phyloP scores from a whole-genome alignment of 2,888 invertebrate genomes.

The Cheilosia vernalis region DNA sequence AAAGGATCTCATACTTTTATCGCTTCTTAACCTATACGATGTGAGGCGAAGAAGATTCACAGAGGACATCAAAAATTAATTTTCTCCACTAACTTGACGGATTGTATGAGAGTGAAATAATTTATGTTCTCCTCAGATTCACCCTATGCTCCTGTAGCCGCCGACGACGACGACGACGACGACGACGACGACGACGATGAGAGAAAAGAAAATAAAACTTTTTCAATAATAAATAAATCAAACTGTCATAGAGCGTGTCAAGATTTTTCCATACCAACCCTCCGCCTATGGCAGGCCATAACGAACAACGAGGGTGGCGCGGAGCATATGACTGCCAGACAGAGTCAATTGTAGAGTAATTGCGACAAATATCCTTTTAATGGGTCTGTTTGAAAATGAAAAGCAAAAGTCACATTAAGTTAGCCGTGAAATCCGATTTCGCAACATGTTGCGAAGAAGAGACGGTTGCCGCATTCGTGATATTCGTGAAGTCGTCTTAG shows the following conservation, averaged over 20 bases:
- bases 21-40: background rate
- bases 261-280: conserved; percentile 23
- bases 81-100: conserved; percentile 69
- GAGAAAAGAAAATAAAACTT: conserved; percentile 75
- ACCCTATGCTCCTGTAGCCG: background rate
- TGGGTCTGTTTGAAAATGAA: conserved; percentile 49
- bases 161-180: background rate
- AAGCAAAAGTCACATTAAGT: conserved; percentile 41
- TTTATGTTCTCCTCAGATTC: conserved; percentile 58
- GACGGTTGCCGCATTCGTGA: background rate
- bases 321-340: conserved; percentile 26
- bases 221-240: conserved; percentile 82
- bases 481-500: background rate
- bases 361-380: conserved; percentile 69
- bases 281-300: background rate
- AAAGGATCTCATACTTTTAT: conserved; percentile 33
- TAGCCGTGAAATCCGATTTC: conserved; percentile 50
- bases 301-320: background rate
- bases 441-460: conserved; percentile 57
- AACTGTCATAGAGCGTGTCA: conserved; percentile 80
- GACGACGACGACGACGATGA: background rate
- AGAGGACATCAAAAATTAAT: conserved; percentile 71
- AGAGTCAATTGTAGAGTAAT: conserved; percentile 64
- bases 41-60: conserved; percentile 11
- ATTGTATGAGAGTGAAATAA: conserved; percentile 67